These are phyloP conservation scores for Laothoe populi DNA, from an alignment of 2,888 invertebrate species.

Conservation along the genomic window DNA sequence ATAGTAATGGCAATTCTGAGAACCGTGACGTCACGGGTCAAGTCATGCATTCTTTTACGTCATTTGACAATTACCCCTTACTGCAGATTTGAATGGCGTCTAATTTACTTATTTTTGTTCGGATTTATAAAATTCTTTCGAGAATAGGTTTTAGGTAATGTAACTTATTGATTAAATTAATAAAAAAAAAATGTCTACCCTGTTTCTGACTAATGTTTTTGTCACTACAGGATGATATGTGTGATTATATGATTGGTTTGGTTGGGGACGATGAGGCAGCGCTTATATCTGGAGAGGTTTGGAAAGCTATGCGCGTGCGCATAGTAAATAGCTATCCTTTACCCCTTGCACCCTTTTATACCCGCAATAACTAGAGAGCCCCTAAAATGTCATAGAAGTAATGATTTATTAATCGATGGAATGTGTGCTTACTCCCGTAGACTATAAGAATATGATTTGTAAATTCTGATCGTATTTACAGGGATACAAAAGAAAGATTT, in stretches of 20 bases:
- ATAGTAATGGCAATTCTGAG: no score
- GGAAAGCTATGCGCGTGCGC: slow-evolving; percentile 40
- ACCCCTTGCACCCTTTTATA: slow-evolving; percentile 23
- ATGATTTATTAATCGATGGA: not conserved
- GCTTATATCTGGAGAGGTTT: slow-evolving; percentile 81
- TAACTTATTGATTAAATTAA: no score
- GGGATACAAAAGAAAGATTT: not conserved
- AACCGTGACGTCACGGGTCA: no score
- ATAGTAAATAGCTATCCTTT: slow-evolving; percentile 13
- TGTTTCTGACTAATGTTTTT: slow-evolving; percentile 54
- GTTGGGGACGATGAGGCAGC: slow-evolving; percentile 84
- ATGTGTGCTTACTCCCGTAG: not conserved
- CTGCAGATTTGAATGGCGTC: no score
- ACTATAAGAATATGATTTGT: not conserved
- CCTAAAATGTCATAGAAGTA: not conserved
- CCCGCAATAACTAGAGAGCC: slow-evolving; percentile 8
- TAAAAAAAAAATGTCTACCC: no score
- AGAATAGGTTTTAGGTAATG: no score
- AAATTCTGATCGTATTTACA: not conserved
- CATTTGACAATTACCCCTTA: no score
- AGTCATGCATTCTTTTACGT: no score
- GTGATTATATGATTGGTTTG: slow-evolving; percentile 85
- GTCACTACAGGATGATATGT: slow-evolving; percentile 82
- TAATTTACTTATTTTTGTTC: no score
- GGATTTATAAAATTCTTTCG: no score